Conservation (phyloP, 2,113 vertebrate species). For the Urocitellus parryii region DNA sequence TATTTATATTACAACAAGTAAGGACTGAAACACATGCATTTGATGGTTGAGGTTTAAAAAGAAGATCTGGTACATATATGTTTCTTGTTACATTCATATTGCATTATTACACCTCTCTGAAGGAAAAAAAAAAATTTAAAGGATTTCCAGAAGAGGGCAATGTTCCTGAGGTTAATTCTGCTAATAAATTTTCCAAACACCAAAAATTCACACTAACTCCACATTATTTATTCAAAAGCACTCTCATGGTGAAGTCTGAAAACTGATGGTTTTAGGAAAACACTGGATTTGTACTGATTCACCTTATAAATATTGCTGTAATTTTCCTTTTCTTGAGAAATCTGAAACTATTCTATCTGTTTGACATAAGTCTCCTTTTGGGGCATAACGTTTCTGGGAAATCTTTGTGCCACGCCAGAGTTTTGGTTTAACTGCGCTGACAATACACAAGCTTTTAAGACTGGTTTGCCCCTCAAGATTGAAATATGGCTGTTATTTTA, state of each 20-base stretch:
- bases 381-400: conserved; percentile 77
- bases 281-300: conserved; percentile 72
- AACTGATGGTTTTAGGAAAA: conserved; percentile 74
- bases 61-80: background rate
- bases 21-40: background rate
- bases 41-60: background rate
- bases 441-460: conserved; percentile 61
- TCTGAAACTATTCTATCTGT: conserved; percentile 77
- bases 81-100: background rate
- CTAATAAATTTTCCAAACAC: conserved; percentile 72
- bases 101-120: background rate
- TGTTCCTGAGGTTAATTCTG: conserved; percentile 61
- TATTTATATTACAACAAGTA: background rate
- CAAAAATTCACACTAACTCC: conserved; percentile 66
- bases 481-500: conserved; percentile 73
- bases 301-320: conserved; percentile 74
- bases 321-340: conserved; percentile 78
- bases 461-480: conserved; percentile 61
- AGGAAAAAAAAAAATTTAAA: conserved; percentile 23
- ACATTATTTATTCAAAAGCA: conserved; percentile 74
- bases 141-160: conserved; percentile 58
- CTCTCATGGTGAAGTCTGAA: conserved; percentile 58
- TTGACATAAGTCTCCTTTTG: conserved; percentile 75
- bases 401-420: conserved; percentile 67
- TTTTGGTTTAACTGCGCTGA: conserved; percentile 71